Evolutionary conservation across 2,113 vertebrate species (phyloP), one percentile per base, ranked within the genome.

Genomic region (Phylloscopus whistleri): DNA sequence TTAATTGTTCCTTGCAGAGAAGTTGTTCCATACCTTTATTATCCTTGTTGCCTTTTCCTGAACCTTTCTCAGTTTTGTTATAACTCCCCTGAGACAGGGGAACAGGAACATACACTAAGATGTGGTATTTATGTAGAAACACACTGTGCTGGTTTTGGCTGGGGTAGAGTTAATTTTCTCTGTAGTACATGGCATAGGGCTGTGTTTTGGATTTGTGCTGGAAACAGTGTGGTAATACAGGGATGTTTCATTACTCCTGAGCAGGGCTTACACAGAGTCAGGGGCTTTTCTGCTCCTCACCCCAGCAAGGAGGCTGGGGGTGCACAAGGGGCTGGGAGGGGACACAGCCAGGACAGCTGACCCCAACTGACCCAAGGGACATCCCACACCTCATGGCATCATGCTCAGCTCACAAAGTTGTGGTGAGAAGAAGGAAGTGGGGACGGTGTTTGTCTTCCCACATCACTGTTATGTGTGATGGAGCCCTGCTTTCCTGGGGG

Each of bases 1-100:
- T 81, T 96, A 89, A 93, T 87, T 75, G 13, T 75, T 84, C 84
- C 74, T 93, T 72, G 33, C 19, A 79, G 70, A 84, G 31, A 87
- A 84, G 27, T 75, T 81, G 11, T 72, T 91, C 58, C 55, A 79
- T 31, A 52, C 31, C 39, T 93, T 89, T 85, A 72, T 85, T 52
- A 90, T 83, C 17, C 58, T 76, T 85, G 56, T 53, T 85, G 69
- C 44, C n/a, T 87, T 72, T 84, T 60, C 72, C 52, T 93, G 66
- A 91, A 37, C 27, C 13, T 70, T 89, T 68, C 2, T 0, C 26
- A 64, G 44, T 39, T 60, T 72, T 79, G 9, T 63, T 78, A 52
- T 51, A 85, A 52, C 16, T 62, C 62, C 39, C 86, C 76, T 72
- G 92, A 93, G 92, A 72, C 39, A 67, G n/a, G 30, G 26, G 48